Conservation (phyloP, 2,797 vertebrate genomes). For the Emydoidea blandingii region DNA sequence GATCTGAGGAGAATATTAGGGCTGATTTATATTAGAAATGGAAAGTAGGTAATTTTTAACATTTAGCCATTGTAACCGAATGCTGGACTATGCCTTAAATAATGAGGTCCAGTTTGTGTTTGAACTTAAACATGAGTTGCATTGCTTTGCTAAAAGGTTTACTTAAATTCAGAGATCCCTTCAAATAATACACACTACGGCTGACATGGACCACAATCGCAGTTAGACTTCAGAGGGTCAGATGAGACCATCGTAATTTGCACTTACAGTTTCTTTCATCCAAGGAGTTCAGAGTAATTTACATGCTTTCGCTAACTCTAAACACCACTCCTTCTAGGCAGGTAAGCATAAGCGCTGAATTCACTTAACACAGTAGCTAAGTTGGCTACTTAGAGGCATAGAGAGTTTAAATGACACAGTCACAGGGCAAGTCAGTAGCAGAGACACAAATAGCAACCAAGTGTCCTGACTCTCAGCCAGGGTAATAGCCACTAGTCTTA, state of each 20-base stretch:
- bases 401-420: slow-evolving; percentile 20
- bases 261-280: slow-evolving; percentile 58
- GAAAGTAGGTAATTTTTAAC: slow-evolving; percentile 44
- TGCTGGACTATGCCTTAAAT: slow-evolving; percentile 42
- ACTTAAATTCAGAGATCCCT: slow-evolving; percentile 9
- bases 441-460: background rate
- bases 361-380: background rate
- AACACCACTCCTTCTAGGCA: background rate
- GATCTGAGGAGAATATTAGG: slow-evolving; percentile 22
- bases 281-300: slow-evolving; percentile 40
- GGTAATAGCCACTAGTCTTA: no score
- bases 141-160: slow-evolving; percentile 8
- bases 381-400: background rate
- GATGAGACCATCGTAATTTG: slow-evolving; percentile 58
- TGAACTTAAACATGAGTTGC: slow-evolving; percentile 40
- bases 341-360: slow-evolving; percentile 8
- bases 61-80: slow-evolving; percentile 35
- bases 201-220: slow-evolving; percentile 42
- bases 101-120: slow-evolving; percentile 32
- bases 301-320: slow-evolving; percentile 14
- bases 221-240: slow-evolving; percentile 56
- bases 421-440: background rate
- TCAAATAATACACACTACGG: background rate
- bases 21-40: background rate
- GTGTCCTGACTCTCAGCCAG: background rate